These are phyloP conservation scores for Laterallus jamaicensis DNA, from an alignment of 2,113 vertebrate species.

Conservation along the genomic window DNA sequence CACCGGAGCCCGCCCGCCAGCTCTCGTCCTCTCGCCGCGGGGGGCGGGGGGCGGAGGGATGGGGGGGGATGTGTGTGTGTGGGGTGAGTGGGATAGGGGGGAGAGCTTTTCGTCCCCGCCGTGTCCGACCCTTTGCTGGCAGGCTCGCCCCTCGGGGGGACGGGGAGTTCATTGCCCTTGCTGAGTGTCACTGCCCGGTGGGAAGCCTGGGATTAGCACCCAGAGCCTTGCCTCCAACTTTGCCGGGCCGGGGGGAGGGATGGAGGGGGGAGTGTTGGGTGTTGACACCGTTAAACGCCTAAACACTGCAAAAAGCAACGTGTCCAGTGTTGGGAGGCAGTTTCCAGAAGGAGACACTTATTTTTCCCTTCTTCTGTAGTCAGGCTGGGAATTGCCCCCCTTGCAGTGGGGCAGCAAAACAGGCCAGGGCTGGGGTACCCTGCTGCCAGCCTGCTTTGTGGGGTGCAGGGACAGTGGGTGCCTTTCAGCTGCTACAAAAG, in stretches of 20 bases:
- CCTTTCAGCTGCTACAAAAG: not conserved
- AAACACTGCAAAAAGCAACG: not conserved
- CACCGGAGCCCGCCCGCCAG: not conserved
- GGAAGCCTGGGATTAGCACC: not conserved
- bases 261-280: not conserved
- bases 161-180: not conserved
- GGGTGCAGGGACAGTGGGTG: not conserved
- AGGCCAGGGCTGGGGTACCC: not conserved
- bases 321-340: not conserved
- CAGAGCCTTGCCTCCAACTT: slow-evolving; percentile 20
- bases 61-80: too few relatives aligned
- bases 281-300: not conserved
- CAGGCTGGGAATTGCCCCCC: not conserved
- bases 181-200: not conserved
- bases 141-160: not conserved
- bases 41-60: not conserved
- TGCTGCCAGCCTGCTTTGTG: not conserved
- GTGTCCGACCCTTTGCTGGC: not conserved
- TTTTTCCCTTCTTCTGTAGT: not conserved
- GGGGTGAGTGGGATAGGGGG: not conserved
- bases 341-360: not conserved
- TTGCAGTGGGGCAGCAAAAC: not conserved
- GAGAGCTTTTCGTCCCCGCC: not conserved
- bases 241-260: not conserved
- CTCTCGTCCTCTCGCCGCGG: not conserved